Base-by-base conservation (phyloP, 2,888 invertebrate genomes). In the Epirrita christyi region DNA sequence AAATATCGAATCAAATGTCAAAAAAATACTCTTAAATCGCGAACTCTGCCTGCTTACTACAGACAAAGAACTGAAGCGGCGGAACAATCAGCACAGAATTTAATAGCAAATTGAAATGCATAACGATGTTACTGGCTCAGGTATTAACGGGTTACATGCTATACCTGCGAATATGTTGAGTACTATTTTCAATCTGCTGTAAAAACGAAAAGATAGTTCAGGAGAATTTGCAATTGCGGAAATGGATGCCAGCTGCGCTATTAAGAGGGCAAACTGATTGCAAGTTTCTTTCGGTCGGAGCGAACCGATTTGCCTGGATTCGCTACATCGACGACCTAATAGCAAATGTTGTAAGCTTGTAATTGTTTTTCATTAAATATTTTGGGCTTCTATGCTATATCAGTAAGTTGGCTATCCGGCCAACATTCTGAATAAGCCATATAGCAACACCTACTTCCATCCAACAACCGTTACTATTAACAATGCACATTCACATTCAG, bases 101-200 rank as follows among this genome's bases (percentile, higher is more conserved):
- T 76, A 71, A 76, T 65, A 67, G 70, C 71, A 72, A 83, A 83
- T 81, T 78, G 73, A 80, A 83, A 81, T 78, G 54, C 55, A 76
- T 85, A 85, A 87, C 82, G 68, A 76, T 78, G 79, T 87, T 85
- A 86, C 77, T 71, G 75, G 73, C 69, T 67, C 70, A 68, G 71
- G 64, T 66, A 77, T 76, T 83, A 80, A 82, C 81, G 78, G 78
- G 80, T 81, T 78, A 78, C 2, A 21, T 76, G 72, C 75, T 79
- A 78, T 66, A 75, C 78, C 71, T 46, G 67, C 49, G 68, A 69
- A 68, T 37, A 27, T 41, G 40, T 13, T 9, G 32, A 5, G 0
- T 21, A 11, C 2, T 43, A 11, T 29, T 3, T 21, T 21, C 21
- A 4, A 21, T 21, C 21, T 21, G 21, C 21, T 21, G 2, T 21